Conservation (phyloP, 2,888 invertebrate genomes). For the Bombylius major region DNA sequence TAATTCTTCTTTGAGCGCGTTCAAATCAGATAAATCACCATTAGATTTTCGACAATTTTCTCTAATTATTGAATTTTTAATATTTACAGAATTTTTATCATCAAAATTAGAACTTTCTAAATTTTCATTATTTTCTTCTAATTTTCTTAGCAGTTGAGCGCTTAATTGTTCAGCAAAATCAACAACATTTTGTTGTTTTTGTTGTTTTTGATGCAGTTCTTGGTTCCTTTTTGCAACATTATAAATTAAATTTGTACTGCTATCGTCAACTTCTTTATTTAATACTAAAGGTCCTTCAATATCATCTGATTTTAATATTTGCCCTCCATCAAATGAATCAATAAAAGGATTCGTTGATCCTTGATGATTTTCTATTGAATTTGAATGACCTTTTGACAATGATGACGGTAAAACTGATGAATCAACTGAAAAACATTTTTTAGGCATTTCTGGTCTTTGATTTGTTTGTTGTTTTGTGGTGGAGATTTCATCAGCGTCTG, state of each 20-base stretch:
- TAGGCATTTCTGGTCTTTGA: neutral
- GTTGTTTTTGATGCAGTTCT: neutral
- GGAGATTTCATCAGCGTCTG: constrained; percentile 1
- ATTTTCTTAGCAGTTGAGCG: constrained; percentile 65
- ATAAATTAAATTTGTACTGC: constrained; percentile 2
- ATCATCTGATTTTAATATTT: neutral
- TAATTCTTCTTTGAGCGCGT: constrained; percentile 30
- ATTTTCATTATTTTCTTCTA: constrained; percentile 40
- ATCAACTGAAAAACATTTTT: neutral
- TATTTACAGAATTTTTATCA: neutral
- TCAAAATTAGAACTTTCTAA: constrained; percentile 1
- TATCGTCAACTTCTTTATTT: neutral
- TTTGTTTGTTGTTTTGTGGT: neutral
- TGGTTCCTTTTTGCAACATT: neutral
- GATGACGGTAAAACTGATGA: neutral
- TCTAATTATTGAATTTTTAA: neutral
- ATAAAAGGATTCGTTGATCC: neutral
- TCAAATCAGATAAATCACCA: constrained; percentile 25
- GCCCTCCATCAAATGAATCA: neutral
- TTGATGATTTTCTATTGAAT: neutral
- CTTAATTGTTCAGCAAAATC: constrained; percentile 74
- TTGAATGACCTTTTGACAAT: neutral
- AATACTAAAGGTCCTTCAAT: neutral
- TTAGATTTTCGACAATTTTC: constrained; percentile 8
- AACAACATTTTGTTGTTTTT: constrained; percentile 48